These are phyloP conservation scores for Mormoops blainvillei DNA, from an alignment of 2,113 vertebrate genomes.

Conservation along the genomic window DNA sequence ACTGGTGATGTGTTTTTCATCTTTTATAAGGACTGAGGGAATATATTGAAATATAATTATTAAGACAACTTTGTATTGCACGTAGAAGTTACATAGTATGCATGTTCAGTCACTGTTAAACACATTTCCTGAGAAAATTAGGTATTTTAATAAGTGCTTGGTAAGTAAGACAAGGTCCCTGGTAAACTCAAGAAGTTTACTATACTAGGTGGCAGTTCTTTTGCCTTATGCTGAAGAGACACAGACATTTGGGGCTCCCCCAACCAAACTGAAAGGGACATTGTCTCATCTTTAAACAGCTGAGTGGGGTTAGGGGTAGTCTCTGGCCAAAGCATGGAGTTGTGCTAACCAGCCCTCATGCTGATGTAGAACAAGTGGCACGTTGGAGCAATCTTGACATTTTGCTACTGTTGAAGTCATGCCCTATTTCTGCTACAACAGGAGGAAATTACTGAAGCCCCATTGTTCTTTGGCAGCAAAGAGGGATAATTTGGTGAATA, in stretches of 20 bases:
- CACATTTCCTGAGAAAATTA: background rate
- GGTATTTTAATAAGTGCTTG: background rate
- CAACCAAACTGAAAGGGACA: background rate
- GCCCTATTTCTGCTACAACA: slow-evolving; percentile 32
- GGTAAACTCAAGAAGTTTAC: background rate
- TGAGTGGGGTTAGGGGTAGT: background rate
- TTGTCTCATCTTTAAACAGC: background rate
- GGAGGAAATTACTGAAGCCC: slow-evolving; percentile 55
- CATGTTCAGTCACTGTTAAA: background rate
- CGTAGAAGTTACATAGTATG: background rate
- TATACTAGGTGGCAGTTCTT: background rate
- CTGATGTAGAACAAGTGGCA: background rate
- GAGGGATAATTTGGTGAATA: slow-evolving; percentile 50
- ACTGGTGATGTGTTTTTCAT: slow-evolving; percentile 46
- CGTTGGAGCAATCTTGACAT: slow-evolving; percentile 27
- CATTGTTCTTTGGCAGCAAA: slow-evolving; percentile 59
- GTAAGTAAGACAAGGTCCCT: background rate
- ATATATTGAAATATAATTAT: slow-evolving; percentile 53
- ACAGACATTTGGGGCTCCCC: background rate
- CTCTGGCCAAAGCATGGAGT: background rate
- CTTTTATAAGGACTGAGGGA: slow-evolving; percentile 21
- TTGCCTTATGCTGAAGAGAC: background rate
- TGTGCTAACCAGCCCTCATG: background rate
- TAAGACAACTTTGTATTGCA: background rate
- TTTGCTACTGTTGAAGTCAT: slow-evolving; percentile 41